A percentile compares a stretch with the other conserved stretches of the same genome.
Evolutionary conservation across 2,888 invertebrate species (phyloP).

Genomic region (Tortrix viridana): DNA sequence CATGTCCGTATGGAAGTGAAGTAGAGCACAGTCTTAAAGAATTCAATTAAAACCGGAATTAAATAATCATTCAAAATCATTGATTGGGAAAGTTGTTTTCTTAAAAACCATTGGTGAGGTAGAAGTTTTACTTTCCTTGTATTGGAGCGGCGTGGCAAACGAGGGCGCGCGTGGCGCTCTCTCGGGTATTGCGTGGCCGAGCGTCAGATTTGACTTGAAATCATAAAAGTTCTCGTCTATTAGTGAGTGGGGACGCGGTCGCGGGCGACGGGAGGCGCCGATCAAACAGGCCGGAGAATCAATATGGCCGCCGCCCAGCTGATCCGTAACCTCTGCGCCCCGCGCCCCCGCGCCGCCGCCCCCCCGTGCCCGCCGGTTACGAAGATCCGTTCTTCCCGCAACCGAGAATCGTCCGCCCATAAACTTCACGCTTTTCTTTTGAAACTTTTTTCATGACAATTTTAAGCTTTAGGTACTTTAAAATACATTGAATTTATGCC

Average conservation of each 20-base stretch:
- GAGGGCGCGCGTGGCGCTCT: constrained; percentile 21
- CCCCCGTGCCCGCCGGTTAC: constrained; percentile 25
- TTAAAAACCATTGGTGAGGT: neutral
- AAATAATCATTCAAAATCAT: neutral
- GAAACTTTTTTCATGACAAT: constrained; percentile 38
- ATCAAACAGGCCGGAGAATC: constrained; percentile 83
- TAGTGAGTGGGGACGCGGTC: constrained; percentile 57
- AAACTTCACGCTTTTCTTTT: constrained; percentile 71
- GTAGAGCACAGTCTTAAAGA: neutral
- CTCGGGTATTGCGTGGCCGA: constrained; percentile 41
- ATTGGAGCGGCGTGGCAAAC: constrained; percentile 15
- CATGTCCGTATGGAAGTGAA: too few relatives aligned
- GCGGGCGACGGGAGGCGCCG: constrained; percentile 72
- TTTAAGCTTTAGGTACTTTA: constrained; percentile 25
- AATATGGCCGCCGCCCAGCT: constrained; percentile 84
- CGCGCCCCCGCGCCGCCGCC: constrained; percentile 48
- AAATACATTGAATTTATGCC: constrained; percentile 24
- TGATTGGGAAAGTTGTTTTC: neutral
- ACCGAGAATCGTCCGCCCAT: constrained; percentile 54
- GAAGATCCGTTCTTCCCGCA: constrained; percentile 43
- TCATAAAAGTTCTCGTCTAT: constrained; percentile 83
- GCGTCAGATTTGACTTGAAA: constrained; percentile 79
- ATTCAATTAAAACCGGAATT: neutral
- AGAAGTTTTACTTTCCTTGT: constrained; percentile 19
- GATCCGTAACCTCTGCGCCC: constrained; percentile 80